Conservation (phyloP, 2,888 invertebrate genomes). For the Subacronicta megacephala region DNA sequence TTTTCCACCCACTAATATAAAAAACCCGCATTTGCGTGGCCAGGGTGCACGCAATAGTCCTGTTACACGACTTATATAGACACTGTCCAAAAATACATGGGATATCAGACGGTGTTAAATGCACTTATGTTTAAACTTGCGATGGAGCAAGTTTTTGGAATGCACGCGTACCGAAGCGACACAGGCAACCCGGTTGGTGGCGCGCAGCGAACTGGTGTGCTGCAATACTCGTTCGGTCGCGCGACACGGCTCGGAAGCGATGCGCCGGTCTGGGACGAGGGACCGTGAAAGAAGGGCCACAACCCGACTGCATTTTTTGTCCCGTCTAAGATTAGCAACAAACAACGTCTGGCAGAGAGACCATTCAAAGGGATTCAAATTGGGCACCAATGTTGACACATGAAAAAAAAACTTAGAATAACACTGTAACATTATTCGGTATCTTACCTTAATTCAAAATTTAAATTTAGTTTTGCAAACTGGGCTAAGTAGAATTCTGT, state of each 20-base stretch:
- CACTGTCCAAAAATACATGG: slow-evolving; percentile 72
- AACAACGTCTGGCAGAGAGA: slow-evolving; percentile 73
- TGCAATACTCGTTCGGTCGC: slow-evolving; percentile 53
- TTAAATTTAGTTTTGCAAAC: slow-evolving; percentile 18
- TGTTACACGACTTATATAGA: slow-evolving; percentile 67
- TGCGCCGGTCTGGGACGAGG: slow-evolving; percentile 65
- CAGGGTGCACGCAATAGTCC: slow-evolving; percentile 71
- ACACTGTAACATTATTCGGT: too few relatives aligned
- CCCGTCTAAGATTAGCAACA: slow-evolving; percentile 83
- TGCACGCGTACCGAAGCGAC: slow-evolving; percentile 55
- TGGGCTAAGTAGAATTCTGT: slow-evolving; percentile 17
- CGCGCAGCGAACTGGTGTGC: slow-evolving; percentile 76
- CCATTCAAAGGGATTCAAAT: slow-evolving; percentile 66
- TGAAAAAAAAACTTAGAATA: too few relatives aligned
- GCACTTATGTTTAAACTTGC: slow-evolving; percentile 73
- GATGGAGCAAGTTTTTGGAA: slow-evolving; percentile 68
- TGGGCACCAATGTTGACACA: slow-evolving; percentile 39
- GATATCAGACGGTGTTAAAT: slow-evolving; percentile 67
- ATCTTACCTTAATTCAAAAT: slow-evolving; percentile 15
- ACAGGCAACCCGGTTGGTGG: slow-evolving; percentile 72
- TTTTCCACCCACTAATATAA: slow-evolving; percentile 77
- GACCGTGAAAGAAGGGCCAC: slow-evolving; percentile 82
- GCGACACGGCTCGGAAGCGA: slow-evolving; percentile 61
- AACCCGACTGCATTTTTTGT: slow-evolving; percentile 82
- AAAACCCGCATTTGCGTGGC: slow-evolving; percentile 77